A percentile compares a stretch with the other conserved stretches of the same genome.
Evolutionary conservation across 2,888 invertebrate species (phyloP).

Genomic region (Maniola hyperantus): DNA sequence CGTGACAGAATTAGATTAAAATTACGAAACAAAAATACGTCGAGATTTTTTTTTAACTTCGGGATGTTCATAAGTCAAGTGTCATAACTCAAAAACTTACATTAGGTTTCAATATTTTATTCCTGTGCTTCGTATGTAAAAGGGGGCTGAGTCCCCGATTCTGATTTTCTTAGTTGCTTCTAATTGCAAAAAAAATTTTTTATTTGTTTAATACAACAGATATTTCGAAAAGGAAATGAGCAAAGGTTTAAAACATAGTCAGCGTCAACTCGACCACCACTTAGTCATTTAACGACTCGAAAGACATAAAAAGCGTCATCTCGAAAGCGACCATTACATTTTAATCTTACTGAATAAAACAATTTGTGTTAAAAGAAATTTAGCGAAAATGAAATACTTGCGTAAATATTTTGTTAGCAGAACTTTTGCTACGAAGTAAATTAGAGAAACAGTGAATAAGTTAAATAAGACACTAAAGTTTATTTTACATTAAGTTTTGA

Average conservation of each 20-base stretch:
- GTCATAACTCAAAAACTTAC: no score
- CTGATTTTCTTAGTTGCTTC: not conserved
- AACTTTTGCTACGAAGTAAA: not conserved
- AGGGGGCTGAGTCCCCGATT: not conserved
- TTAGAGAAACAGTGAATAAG: not conserved
- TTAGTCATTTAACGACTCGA: slow-evolving; percentile 4
- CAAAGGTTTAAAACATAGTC: not conserved
- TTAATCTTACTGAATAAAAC: slow-evolving; percentile 8
- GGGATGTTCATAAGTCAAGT: no score
- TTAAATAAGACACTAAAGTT: not conserved
- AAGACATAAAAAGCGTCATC: slow-evolving; percentile 2
- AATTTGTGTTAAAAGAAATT: slow-evolving; percentile 4
- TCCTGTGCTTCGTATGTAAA: not conserved
- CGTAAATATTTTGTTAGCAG: not conserved
- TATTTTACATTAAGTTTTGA: not conserved
- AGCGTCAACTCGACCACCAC: not conserved
- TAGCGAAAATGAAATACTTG: not conserved
- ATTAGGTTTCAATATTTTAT: no score
- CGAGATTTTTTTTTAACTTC: no score
- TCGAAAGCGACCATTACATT: slow-evolving; percentile 6
- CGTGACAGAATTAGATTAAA: no score
- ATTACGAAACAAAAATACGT: no score
- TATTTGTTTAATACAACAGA: no score
- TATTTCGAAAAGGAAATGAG: no score
- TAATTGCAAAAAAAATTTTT: not conserved